phyloP scores from a whole-genome alignment of 2,113 vertebrate species.

The Entomyzon cyanotis region DNA sequence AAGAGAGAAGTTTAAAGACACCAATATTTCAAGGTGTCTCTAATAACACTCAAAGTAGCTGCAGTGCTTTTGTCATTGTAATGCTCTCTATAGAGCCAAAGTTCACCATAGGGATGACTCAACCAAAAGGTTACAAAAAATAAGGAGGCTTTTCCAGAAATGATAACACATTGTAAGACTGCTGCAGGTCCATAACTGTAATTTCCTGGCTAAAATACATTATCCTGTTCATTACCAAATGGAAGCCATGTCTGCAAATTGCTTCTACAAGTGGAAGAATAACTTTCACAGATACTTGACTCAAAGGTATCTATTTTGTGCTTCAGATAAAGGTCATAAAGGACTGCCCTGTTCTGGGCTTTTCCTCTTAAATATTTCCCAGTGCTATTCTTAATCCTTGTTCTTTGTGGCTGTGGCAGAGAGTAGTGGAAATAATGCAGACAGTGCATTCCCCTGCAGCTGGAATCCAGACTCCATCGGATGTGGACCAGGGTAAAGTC shows the following conservation, averaged over 20 bases:
- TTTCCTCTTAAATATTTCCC: not conserved
- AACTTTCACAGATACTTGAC: not conserved
- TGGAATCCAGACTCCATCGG: not conserved
- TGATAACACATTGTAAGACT: not conserved
- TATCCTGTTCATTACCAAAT: not conserved
- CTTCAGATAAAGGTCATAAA: not conserved
- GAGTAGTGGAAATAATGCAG: not conserved
- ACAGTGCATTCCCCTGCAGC: not conserved
- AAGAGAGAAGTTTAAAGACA: not conserved
- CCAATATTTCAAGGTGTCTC: not conserved
- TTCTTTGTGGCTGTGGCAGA: not conserved
- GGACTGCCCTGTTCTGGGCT: not conserved
- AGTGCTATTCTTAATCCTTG: not conserved
- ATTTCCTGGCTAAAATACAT: not conserved
- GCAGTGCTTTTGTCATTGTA: not conserved
- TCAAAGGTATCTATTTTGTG: not conserved
- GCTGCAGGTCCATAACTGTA: not conserved
- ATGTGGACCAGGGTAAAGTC: not conserved
- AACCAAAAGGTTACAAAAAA: not conserved
- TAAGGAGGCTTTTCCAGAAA: not conserved
- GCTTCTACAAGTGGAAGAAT: not conserved
- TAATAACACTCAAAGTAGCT: not conserved
- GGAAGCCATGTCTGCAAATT: not conserved
- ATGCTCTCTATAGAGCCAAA: not conserved
- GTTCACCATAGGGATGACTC: not conserved